These are phyloP conservation scores for Cacoxenus indagator DNA, from an alignment of 2,888 invertebrate genomes.

Conservation along the genomic window DNA sequence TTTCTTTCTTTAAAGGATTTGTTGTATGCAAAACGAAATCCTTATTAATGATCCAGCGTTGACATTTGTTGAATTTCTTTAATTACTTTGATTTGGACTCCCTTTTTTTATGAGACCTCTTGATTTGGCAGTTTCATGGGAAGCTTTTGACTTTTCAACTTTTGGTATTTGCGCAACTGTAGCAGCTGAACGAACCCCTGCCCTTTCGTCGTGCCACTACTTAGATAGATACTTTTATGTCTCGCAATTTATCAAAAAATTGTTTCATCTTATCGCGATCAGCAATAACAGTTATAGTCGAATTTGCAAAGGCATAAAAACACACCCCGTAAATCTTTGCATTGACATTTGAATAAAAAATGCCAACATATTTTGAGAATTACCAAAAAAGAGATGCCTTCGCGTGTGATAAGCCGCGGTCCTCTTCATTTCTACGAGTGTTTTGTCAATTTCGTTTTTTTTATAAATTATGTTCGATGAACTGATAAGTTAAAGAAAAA, in stretches of 20 bases:
- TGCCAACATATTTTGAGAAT: constrained; percentile 1
- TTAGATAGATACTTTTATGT: background rate
- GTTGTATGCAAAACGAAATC: constrained; percentile 40
- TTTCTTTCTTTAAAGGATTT: background rate
- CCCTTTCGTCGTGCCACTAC: background rate
- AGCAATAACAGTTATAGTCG: constrained; percentile 3
- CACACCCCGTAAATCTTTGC: background rate
- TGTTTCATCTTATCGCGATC: constrained; percentile 3
- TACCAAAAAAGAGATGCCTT: constrained; percentile 2
- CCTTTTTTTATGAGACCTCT: background rate
- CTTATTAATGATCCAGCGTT: constrained; percentile 56
- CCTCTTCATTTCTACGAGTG: background rate
- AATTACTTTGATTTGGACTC: constrained; percentile 42
- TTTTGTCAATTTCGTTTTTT: background rate
- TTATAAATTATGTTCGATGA: constrained; percentile 8
- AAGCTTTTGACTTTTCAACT: background rate
- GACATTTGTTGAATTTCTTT: constrained; percentile 44
- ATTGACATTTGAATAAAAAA: background rate
- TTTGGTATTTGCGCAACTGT: background rate
- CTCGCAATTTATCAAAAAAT: constrained; percentile 12
- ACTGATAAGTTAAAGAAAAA: background rate
- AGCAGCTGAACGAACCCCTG: background rate
- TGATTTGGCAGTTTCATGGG: background rate
- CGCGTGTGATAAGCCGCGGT: background rate
- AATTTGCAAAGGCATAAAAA: constrained; percentile 8